Base-by-base conservation (phyloP, 2,888 invertebrate genomes). In the Rhabditoides inermis region DNA sequence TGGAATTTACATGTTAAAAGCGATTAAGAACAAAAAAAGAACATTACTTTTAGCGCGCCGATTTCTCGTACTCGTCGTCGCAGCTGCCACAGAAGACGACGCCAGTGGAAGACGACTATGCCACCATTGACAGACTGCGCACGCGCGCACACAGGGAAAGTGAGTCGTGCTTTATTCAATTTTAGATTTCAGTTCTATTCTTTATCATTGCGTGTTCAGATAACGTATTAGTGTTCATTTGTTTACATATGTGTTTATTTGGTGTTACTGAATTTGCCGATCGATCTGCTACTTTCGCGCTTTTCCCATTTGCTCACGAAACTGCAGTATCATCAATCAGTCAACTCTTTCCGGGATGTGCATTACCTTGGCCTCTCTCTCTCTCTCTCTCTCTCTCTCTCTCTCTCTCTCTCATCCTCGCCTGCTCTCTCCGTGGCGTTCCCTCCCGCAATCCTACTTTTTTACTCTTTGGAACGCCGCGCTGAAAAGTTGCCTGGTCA, bases 21-120 rank as follows among this genome's bases (percentile, higher is more conserved):
- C n/a, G n/a, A n/a, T n/a, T n/a, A n/a, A n/a, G n/a, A n/a, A n/a
- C n/a, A n/a, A n/a, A n/a, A n/a, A n/a, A n/a, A n/a, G n/a, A n/a
- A n/a, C n/a, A n/a, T n/a, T n/a, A n/a, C n/a, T n/a, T n/a, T n/a
- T n/a, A n/a, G n/a, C n/a, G n/a, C n/a, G n/a, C n/a, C n/a, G n/a
- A n/a, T n/a, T n/a, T n/a, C n/a, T n/a, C n/a, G n/a, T n/a, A n/a
- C n/a, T n/a, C n/a, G n/a, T n/a, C n/a, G n/a, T n/a, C n/a, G n/a
- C n/a, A n/a, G n/a, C n/a, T n/a, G n/a, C n/a, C n/a, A n/a, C n/a
- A n/a, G n/a, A n/a, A n/a, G n/a, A n/a, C n/a, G n/a, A n/a, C n/a
- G n/a, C n/a, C n/a, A n/a, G 44, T 64, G 48, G 64, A 64, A 22
- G 56, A 60, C 49, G 64, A 66, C 48, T 66, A 66, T 55, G 66